phyloP scores from a whole-genome alignment of 1,140 invertebrate genomes.

The Halyomorpha halys region DNA sequence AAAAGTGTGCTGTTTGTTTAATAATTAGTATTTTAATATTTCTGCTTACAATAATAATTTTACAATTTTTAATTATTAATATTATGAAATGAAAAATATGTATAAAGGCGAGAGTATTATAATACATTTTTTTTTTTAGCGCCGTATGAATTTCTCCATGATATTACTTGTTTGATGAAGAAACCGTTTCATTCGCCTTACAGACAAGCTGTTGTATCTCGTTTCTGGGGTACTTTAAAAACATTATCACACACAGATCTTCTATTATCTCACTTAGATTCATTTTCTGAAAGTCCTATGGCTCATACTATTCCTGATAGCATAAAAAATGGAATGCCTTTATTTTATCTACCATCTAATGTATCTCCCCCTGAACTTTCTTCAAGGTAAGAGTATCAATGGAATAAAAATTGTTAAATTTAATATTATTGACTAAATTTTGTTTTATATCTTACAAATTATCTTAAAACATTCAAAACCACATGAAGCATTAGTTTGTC shows the following conservation, averaged over 20 bases:
- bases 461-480: too few relatives aligned
- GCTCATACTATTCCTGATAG: slow-evolving; percentile 63
- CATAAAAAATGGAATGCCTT: slow-evolving; percentile 60
- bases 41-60: too few relatives aligned
- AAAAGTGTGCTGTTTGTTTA: slow-evolving; percentile 1
- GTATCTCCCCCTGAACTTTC: slow-evolving; percentile 40
- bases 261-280: slow-evolving; percentile 59
- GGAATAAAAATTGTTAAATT: too few relatives aligned
- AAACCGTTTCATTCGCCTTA: slow-evolving; percentile 57
- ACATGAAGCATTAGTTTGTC: too few relatives aligned
- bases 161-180: slow-evolving; percentile 60
- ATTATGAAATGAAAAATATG: slow-evolving; percentile 16
- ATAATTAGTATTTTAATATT: slow-evolving; percentile 10
- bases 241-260: slow-evolving; percentile 58
- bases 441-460: too few relatives aligned
- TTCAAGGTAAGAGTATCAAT: slow-evolving; percentile 37
- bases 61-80: background rate
- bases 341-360: slow-evolving; percentile 54
- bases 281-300: slow-evolving; percentile 50
- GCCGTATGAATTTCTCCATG: slow-evolving; percentile 70
- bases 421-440: too few relatives aligned
- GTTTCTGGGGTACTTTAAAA: slow-evolving; percentile 56
- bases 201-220: slow-evolving; percentile 54
- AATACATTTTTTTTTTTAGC: slow-evolving; percentile 38
- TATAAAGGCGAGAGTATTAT: background rate